phyloP scores from a whole-genome alignment of 2,888 invertebrate genomes.

The Orchesella flavescens region DNA sequence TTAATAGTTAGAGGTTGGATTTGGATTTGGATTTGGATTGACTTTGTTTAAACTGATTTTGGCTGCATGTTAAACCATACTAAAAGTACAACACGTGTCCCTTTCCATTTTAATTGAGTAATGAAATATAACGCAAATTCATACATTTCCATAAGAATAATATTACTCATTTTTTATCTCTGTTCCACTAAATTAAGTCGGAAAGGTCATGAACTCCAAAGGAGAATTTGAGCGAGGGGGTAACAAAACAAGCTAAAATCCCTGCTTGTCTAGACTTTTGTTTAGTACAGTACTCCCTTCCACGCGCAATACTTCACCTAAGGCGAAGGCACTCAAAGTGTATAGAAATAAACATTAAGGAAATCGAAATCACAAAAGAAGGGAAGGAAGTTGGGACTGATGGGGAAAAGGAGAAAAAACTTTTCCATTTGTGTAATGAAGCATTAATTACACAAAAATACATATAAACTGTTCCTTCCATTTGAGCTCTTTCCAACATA shows the following conservation, averaged over 20 bases:
- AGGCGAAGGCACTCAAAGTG: background rate
- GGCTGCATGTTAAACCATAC: too few species aligned
- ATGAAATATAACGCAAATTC: too few species aligned
- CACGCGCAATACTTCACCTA: too few species aligned
- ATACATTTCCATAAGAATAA: background rate
- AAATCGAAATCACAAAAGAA: slow-evolving; percentile 8
- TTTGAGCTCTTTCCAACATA: background rate
- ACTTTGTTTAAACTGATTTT: too few species aligned
- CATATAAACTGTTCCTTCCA: slow-evolving; percentile 41
- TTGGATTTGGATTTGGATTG: too few species aligned
- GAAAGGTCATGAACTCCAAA: slow-evolving; percentile 51
- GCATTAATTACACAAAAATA: slow-evolving; percentile 59
- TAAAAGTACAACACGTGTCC: too few species aligned
- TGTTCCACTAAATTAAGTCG: slow-evolving; percentile 49
- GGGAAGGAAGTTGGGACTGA: slow-evolving; percentile 22
- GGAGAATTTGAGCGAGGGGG: background rate
- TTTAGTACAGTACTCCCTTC: too few species aligned
- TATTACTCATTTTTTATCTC: slow-evolving; percentile 42
- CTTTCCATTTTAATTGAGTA: too few species aligned
- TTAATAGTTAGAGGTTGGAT: too few species aligned
- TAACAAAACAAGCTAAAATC: slow-evolving; percentile 7
- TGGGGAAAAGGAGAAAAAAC: slow-evolving; percentile 42
- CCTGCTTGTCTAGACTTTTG: too few species aligned
- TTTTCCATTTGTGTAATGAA: slow-evolving; percentile 64
- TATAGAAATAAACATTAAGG: slow-evolving; percentile 14